Conservation (phyloP, 2,113 vertebrate genomes). For the Barnardius zonarius region DNA sequence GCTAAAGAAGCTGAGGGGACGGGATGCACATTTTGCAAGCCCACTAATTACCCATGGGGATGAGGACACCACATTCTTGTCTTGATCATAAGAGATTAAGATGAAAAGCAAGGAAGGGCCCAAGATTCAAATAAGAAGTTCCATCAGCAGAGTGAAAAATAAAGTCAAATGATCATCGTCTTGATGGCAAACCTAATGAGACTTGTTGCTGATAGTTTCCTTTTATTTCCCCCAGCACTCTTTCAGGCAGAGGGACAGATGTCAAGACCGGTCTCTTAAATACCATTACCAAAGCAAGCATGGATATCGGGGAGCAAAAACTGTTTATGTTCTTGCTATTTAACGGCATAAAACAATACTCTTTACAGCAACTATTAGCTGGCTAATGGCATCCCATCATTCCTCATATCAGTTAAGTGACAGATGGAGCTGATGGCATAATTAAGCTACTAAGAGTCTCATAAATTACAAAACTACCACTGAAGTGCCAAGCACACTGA, state of each 20-base stretch:
- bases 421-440: conserved; percentile 64
- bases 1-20: not conserved
- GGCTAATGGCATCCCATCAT: conserved; percentile 64
- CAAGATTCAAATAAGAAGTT: not conserved
- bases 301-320: conserved; percentile 26
- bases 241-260: conserved; percentile 1
- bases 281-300: not conserved
- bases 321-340: conserved; percentile 44
- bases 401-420: conserved; percentile 68
- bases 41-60: not conserved
- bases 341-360: conserved; percentile 65
- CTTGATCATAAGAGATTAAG: not conserved
- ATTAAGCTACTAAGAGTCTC: conserved; percentile 68
- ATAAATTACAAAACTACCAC: conserved; percentile 65
- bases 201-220: not conserved
- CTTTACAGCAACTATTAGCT: conserved; percentile 71
- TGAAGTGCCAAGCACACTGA: not conserved
- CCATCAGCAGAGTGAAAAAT: not conserved
- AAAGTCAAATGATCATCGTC: not conserved
- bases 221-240: not conserved
- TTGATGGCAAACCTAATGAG: not conserved
- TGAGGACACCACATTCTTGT: not conserved
- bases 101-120: not conserved
- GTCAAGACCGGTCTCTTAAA: not conserved
- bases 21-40: not conserved